Evolutionary conservation across 2,113 vertebrate species (phyloP).

Genomic region (Callaeas wilsoni): DNA sequence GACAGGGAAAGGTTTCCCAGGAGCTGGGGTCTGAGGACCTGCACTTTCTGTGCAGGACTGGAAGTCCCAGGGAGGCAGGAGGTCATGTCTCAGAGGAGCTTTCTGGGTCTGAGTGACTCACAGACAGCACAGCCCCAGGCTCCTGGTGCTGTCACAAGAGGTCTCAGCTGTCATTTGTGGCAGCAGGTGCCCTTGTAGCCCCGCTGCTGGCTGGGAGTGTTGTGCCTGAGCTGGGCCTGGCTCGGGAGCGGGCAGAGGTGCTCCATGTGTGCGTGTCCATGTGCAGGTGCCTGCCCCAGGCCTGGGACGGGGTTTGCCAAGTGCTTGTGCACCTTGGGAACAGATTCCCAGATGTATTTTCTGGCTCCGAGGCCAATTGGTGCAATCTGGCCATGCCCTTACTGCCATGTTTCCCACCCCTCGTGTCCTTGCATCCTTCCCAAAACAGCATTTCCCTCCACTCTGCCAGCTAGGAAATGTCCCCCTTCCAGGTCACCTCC

Average conservation of each 20-base stretch:
- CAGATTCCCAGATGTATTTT: not conserved
- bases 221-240: not conserved
- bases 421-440: not conserved
- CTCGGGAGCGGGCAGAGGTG: not conserved
- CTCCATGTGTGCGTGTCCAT: rapidly evolving
- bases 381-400: not conserved
- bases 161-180: not conserved
- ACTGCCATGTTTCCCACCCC: rapidly evolving
- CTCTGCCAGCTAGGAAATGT: not conserved
- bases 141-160: not conserved
- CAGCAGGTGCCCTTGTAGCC: not conserved
- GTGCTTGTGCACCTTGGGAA: not conserved
- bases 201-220: rapidly evolving
- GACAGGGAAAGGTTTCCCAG: not conserved
- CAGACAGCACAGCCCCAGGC: not conserved
- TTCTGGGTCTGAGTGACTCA: not conserved
- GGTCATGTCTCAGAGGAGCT: not conserved
- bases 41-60: not conserved
- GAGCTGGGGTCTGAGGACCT: not conserved
- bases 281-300: rapidly evolving
- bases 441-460: not conserved
- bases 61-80: not conserved
- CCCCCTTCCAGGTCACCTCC: not conserved
- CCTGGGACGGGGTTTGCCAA: not conserved
- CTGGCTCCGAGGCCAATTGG: not conserved